Evolutionary conservation across 2,888 invertebrate species (phyloP).

Genomic region (Leptinotarsa juncta): DNA sequence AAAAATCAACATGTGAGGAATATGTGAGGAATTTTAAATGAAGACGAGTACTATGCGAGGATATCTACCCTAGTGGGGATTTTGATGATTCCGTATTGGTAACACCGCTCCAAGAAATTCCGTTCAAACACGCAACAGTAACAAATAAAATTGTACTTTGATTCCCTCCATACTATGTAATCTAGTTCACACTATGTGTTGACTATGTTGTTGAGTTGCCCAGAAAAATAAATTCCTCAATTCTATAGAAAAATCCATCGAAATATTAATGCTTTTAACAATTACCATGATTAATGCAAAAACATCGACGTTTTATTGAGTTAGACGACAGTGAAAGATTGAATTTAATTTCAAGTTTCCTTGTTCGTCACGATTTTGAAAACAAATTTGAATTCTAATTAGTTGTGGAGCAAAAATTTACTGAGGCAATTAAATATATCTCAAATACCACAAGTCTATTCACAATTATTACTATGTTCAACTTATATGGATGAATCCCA

Average conservation of each 20-base stretch:
- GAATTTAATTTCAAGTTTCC: neutral
- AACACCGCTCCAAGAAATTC: too few relatives aligned
- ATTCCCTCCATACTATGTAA: too few relatives aligned
- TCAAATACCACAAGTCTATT: neutral
- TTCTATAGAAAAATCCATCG: neutral
- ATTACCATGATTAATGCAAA: neutral
- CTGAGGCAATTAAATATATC: neutral
- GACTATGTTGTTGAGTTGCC: too few relatives aligned
- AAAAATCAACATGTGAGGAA: too few relatives aligned
- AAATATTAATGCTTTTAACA: neutral
- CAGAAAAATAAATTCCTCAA: neutral
- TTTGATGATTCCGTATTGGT: too few relatives aligned
- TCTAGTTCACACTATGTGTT: too few relatives aligned
- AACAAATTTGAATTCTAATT: neutral
- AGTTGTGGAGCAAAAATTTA: neutral
- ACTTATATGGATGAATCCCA: conserved; percentile 29
- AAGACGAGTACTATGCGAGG: too few relatives aligned
- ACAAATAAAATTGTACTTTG: too few relatives aligned
- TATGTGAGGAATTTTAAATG: too few relatives aligned
- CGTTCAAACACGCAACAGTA: too few relatives aligned
- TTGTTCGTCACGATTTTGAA: neutral
- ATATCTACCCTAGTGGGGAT: too few relatives aligned
- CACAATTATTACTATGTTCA: conserved; percentile 19
- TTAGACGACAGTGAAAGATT: neutral
- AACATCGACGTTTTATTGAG: neutral